Percentiles rank a stretch among this genome's conserved stretches.
These are phyloP conservation scores for Holothuria leucospilota DNA, from an alignment of 53 echinoderm and acorn worm species.

Conservation along the genomic window DNA sequence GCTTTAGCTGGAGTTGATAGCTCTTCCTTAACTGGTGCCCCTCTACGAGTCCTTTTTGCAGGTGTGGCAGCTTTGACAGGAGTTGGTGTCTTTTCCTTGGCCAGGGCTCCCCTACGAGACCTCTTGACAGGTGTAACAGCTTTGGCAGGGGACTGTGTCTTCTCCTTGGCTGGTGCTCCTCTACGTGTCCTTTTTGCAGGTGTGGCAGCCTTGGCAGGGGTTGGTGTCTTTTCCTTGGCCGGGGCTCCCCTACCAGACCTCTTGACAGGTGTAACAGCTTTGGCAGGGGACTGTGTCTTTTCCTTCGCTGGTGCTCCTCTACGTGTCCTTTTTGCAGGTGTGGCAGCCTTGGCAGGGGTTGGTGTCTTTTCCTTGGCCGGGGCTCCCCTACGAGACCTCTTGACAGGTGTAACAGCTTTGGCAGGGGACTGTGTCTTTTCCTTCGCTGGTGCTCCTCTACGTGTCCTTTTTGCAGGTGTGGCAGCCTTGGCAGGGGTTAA, in stretches of 20 bases:
- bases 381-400: constrained; percentile 36
- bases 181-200: constrained; percentile 50
- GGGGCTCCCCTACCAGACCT: constrained; percentile 13
- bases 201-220: constrained; percentile 46
- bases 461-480: constrained; percentile 64
- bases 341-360: constrained; percentile 32
- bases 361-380: constrained; percentile 47
- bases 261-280: constrained; percentile 69
- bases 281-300: constrained; percentile 52
- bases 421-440: constrained; percentile 4
- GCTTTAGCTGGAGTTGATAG: constrained; percentile 22
- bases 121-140: constrained; percentile 40
- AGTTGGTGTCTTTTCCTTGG: constrained; percentile 9
- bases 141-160: constrained; percentile 12
- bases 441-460: constrained; percentile 24
- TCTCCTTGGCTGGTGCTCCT: constrained; percentile 27
- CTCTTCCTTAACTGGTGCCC: constrained; percentile 45
- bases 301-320: constrained; percentile 55
- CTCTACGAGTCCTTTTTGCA: constrained; percentile 26
- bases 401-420: constrained; percentile 33
- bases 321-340: constrained; percentile 53
- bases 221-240: constrained; percentile 47
- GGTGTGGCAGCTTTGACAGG: constrained; percentile 7
- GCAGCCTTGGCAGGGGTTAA: neutral
- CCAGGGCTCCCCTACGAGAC: neutral